Conservation (phyloP, 1,140 invertebrate genomes). For the Anoplophora glabripennis region DNA sequence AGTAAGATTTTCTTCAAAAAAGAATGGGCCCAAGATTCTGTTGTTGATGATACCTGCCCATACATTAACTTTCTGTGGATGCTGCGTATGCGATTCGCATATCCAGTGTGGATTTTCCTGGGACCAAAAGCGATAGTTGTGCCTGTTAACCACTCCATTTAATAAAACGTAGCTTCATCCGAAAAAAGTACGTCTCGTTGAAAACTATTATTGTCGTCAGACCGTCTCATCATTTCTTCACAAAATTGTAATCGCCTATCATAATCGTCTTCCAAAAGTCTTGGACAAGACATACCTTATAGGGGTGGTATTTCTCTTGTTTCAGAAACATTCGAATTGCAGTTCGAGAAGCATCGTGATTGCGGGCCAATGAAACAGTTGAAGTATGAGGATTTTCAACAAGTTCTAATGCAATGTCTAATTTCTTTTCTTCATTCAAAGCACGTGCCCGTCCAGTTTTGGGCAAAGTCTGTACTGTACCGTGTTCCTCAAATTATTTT, state of each 20-base stretch:
- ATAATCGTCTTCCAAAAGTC: background rate
- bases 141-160: conserved; percentile 14
- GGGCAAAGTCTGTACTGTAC: background rate
- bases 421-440: conserved; percentile 5
- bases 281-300: background rate
- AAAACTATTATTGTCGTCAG: too few relatives aligned
- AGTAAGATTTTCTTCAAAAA: conserved; percentile 7
- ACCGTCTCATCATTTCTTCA: too few relatives aligned
- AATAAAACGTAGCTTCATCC: conserved; percentile 15
- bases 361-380: background rate
- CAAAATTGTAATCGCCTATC: too few relatives aligned
- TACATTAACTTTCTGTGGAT: conserved; percentile 17
- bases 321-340: background rate
- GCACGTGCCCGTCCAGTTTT: conserved; percentile 5
- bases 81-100: conserved; percentile 19
- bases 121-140: conserved; percentile 22
- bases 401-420: conserved; percentile 14
- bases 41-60: conserved; percentile 12
- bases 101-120: conserved; percentile 25
- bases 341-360: conserved; percentile 2
- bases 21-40: conserved; percentile 12
- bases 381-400: conserved; percentile 15
- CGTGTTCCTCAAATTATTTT: background rate
- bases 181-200: conserved; percentile 1
- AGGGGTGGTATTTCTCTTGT: background rate